phyloP scores from a whole-genome alignment of 1,140 invertebrate species.

The Neodiprion pinetum region DNA sequence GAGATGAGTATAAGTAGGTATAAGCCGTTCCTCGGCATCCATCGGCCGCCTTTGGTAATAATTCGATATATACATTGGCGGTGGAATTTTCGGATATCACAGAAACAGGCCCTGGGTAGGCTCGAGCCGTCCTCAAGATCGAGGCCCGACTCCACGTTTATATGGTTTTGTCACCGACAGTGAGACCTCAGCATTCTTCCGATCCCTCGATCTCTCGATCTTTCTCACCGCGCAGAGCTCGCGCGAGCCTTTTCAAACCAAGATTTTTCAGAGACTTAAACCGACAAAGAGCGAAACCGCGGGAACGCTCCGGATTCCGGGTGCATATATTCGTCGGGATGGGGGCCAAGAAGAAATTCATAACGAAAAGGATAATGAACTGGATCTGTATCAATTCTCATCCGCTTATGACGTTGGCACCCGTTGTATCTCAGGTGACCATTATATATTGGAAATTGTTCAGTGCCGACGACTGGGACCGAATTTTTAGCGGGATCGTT shows the following conservation, averaged over 20 bases:
- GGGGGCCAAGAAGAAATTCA: no score
- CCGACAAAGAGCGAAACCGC: background rate
- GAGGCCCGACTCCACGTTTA: background rate
- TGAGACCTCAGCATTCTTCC: slow-evolving; percentile 4
- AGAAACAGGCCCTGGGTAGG: background rate
- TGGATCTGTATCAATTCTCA: no score
- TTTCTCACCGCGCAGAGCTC: background rate
- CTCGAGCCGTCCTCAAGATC: background rate
- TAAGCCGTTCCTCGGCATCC: background rate
- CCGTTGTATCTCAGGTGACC: no score
- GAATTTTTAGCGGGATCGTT: no score
- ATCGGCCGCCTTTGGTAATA: background rate
- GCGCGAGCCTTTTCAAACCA: background rate
- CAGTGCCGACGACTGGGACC: no score
- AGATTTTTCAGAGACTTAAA: background rate
- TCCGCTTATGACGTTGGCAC: no score
- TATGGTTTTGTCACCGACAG: slow-evolving; percentile 2
- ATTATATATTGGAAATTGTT: no score
- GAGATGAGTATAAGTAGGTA: no score
- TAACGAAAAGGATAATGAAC: no score
- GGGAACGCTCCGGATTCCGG: no score
- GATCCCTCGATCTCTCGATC: slow-evolving; percentile 4
- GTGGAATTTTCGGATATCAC: background rate
- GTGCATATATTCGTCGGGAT: no score
- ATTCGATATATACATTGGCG: background rate